phyloP scores from a whole-genome alignment of 2,113 vertebrate genomes.

The Maccullochella peelii region DNA sequence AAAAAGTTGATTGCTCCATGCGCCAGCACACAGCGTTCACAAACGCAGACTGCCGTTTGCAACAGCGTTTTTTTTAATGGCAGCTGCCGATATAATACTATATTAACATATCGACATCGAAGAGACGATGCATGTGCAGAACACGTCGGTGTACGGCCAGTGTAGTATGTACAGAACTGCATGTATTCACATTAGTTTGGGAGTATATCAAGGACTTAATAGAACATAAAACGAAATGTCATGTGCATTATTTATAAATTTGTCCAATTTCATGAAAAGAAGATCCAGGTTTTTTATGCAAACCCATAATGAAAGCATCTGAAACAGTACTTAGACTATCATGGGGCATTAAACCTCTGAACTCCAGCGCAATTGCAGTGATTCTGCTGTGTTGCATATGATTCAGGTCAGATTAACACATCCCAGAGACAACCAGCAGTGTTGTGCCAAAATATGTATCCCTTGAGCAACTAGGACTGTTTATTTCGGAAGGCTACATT shows the following conservation, averaged over 20 bases:
- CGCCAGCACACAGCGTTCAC: too few species aligned
- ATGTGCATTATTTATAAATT: not conserved
- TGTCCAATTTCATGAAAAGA: not conserved
- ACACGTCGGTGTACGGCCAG: not conserved
- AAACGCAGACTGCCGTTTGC: too few species aligned
- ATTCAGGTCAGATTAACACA: not conserved
- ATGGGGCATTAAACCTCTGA: not conserved
- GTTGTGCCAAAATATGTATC: not conserved
- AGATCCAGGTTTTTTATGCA: not conserved
- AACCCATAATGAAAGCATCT: not conserved
- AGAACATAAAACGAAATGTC: not conserved
- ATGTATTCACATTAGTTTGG: not conserved
- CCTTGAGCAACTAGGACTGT: not conserved
- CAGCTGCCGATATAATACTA: too few species aligned
- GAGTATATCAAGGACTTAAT: not conserved
- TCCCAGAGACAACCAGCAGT: not conserved
- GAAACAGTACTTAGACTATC: not conserved
- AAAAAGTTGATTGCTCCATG: too few species aligned
- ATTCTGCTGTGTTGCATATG: not conserved
- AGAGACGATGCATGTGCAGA: not conserved
- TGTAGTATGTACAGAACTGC: not conserved
- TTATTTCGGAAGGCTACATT: not conserved
- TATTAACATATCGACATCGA: too few species aligned
- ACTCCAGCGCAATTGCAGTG: not conserved
- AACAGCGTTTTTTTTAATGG: too few species aligned